These are phyloP conservation scores for Drosophila antonietae DNA, from an alignment of 2,888 invertebrate species.

Conservation along the genomic window DNA sequence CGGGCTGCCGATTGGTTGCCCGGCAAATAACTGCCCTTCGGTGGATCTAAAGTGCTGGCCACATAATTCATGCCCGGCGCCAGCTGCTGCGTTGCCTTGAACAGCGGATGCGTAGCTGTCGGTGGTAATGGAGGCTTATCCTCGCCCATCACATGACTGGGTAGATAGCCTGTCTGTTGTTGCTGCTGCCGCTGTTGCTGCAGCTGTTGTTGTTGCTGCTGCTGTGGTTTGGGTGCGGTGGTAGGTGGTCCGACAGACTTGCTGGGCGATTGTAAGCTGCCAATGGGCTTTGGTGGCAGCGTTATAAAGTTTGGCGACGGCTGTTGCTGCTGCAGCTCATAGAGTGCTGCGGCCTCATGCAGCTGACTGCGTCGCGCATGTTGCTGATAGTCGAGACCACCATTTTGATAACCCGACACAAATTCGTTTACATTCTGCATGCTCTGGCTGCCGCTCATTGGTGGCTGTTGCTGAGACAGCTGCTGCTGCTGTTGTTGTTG, in stretches of 20 bases:
- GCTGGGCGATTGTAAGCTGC: slow-evolving; percentile 82
- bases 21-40: slow-evolving; percentile 90
- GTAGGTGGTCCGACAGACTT: slow-evolving; percentile 75
- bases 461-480: slow-evolving; percentile 24
- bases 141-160: slow-evolving; percentile 57
- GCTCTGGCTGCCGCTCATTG: slow-evolving; percentile 83
- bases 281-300: slow-evolving; percentile 79
- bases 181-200: slow-evolving; percentile 38
- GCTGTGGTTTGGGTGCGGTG: slow-evolving; percentile 67
- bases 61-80: slow-evolving; percentile 86
- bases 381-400: slow-evolving; percentile 66
- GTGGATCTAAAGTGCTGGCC: slow-evolving; percentile 90
- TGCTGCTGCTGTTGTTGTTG: slow-evolving; percentile 53
- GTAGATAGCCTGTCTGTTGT: slow-evolving; percentile 47
- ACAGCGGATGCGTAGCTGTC: slow-evolving; percentile 90
- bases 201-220: slow-evolving; percentile 41
- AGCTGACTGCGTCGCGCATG: slow-evolving; percentile 75
- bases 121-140: slow-evolving; percentile 88
- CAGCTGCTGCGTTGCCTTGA: slow-evolving; percentile 82
- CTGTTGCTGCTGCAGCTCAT: slow-evolving; percentile 81
- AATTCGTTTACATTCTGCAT: slow-evolving; percentile 84
- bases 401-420: slow-evolving; percentile 68
- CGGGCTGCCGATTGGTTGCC: slow-evolving; percentile 49
- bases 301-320: slow-evolving; percentile 83
- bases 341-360: slow-evolving; percentile 88